Evolutionary conservation across 1,140 invertebrate species (phyloP), one percentile per base, ranked within the genome.

Genomic region (Drosophila guanche): DNA sequence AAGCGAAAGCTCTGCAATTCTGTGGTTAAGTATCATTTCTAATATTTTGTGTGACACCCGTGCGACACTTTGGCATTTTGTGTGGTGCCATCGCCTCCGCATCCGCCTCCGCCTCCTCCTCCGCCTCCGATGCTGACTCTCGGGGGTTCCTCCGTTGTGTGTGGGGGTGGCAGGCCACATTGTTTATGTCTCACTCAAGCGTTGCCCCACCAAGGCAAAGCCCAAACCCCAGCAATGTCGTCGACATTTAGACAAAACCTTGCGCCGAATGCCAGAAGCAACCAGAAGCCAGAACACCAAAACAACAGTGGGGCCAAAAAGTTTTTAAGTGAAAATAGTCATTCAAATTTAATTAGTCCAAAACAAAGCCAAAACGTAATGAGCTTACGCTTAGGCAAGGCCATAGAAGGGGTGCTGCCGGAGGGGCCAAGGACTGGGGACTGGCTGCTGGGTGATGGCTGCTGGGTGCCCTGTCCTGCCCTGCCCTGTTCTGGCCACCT

Each of bases 321-420:
- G 66, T 88, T 88, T 88, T 88, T 88, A 88, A 88, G 83, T 88
- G 83, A 88, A 88, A 88, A 88, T 88, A 88, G 83, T 88, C 83
- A 88, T 88, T 88, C 83, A 88, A 88, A 88, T 88, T 88, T 88
- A 88, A 88, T 88, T 88, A 88, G 83, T 88, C 71, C 83, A 88
- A 88, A 88, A 88, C 83, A 88, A 88, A 88, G 83, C 83, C 83
- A 88, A 59, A 89, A 88, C 79, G 83, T 88, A 88, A 88, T 88
- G 79, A 88, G 84, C 83, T 88, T 88, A 88, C 84, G 83, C 70
- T 86, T 73, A 72, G 63, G 63, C 72, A 27, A 43, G 6, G 33
- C 33, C 33, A 37, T 4, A 12, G 33, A 37, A 12, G 33, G 33
- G 33, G 33, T 37, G 16, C 33, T 37, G 33, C 33, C 33, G 50